These are phyloP conservation scores for Formica aserva DNA, from an alignment of 2,888 invertebrate species.

Conservation along the genomic window DNA sequence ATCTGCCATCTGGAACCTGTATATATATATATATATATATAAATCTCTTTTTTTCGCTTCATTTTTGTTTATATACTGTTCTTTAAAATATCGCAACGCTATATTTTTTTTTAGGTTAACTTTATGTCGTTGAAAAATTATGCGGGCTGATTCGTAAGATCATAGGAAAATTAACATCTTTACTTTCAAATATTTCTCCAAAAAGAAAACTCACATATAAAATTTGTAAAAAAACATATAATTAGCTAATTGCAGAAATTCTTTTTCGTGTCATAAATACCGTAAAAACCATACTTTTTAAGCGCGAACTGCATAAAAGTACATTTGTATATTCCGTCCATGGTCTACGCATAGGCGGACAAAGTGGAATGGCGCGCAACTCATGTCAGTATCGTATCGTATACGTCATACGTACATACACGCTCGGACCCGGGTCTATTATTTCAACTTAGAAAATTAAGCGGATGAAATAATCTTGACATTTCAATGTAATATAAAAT, in stretches of 20 bases:
- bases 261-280: background rate
- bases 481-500: too few relatives aligned
- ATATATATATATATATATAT: background rate
- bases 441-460: too few relatives aligned
- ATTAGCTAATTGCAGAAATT: background rate
- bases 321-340: too few relatives aligned
- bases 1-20: background rate
- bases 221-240: background rate
- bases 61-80: background rate
- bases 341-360: too few relatives aligned
- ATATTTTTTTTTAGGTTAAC: background rate
- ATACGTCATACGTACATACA: too few relatives aligned
- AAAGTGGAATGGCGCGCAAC: too few relatives aligned
- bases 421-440: too few relatives aligned
- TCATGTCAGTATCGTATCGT: too few relatives aligned
- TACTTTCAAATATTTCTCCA: background rate
- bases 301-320: background rate
- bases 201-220: background rate
- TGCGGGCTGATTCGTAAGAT: background rate
- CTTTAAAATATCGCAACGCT: too few relatives aligned
- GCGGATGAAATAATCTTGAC: too few relatives aligned
- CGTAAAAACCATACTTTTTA: background rate
- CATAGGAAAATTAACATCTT: background rate
- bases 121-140: background rate
- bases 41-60: background rate